These are phyloP conservation scores for Diachasma alloeum DNA, from an alignment of 1,140 invertebrate genomes.

Conservation along the genomic window DNA sequence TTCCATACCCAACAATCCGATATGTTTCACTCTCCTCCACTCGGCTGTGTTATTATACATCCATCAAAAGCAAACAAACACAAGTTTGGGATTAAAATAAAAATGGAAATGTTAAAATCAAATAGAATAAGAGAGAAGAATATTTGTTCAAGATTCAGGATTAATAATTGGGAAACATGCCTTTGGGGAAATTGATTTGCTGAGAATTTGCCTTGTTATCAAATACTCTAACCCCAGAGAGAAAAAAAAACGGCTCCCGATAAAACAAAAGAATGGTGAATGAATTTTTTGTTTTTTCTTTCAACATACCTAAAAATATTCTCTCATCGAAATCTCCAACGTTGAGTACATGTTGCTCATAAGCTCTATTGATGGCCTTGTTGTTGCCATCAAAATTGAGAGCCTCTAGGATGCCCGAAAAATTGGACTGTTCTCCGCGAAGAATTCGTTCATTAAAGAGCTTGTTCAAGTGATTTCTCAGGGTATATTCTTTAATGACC, in stretches of 20 bases:
- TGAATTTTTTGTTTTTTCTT: not conserved
- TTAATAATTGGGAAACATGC: conserved; percentile 18
- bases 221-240: too few relatives aligned
- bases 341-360: conserved; percentile 91
- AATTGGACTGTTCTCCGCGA: conserved; percentile 70
- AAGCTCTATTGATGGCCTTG: conserved; percentile 85
- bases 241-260: not conserved
- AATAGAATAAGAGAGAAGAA: conserved; percentile 35
- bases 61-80: conserved; percentile 45
- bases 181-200: too few relatives aligned
- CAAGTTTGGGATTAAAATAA: conserved; percentile 46
- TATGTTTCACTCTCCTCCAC: conserved; percentile 54
- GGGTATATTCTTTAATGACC: conserved; percentile 89
- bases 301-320: conserved; percentile 83
- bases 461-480: conserved; percentile 80
- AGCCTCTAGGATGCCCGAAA: conserved; percentile 76
- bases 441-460: conserved; percentile 81
- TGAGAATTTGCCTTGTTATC: too few relatives aligned
- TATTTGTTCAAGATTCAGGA: not conserved
- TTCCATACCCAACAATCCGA: conserved; percentile 46
- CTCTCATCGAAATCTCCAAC: conserved; percentile 96
- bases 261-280: conserved; percentile 32
- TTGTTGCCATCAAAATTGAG: conserved; percentile 81
- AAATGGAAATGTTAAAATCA: conserved; percentile 21
- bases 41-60: conserved; percentile 52